Conservation (phyloP, 2,797 vertebrate genomes). For the Phataginus tricuspis region DNA sequence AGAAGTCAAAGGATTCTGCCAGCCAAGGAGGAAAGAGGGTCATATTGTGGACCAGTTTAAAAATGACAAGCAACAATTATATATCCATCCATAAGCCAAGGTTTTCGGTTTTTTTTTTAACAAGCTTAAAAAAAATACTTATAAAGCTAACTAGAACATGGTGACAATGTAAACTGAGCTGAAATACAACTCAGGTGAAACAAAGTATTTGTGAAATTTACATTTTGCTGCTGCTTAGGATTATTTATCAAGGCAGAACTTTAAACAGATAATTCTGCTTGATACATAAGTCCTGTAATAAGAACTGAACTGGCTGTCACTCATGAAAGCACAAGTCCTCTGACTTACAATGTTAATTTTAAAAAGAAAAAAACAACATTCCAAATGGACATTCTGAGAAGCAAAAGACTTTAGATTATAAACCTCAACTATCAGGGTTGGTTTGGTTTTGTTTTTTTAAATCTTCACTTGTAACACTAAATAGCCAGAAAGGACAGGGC, state of each 20-base stretch:
- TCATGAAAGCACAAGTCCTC: slow-evolving; percentile 21
- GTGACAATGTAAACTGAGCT: not conserved
- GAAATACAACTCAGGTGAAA: slow-evolving; percentile 43
- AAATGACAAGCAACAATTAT: not conserved
- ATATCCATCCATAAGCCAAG: not conserved
- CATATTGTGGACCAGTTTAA: not conserved
- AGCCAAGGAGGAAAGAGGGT: not conserved
- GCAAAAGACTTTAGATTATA: slow-evolving; percentile 12
- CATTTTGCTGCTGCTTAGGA: slow-evolving; percentile 45
- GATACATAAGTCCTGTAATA: slow-evolving; percentile 28
- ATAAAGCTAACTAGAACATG: not conserved
- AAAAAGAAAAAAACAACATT: not conserved
- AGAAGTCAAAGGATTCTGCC: not conserved
- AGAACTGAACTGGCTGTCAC: not conserved
- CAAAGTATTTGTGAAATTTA: not conserved
- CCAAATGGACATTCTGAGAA: not conserved
- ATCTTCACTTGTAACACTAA: not conserved
- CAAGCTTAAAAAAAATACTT: not conserved
- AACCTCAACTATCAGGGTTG: not conserved
- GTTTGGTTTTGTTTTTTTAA: slow-evolving; percentile 33
- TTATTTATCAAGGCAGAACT: not conserved
- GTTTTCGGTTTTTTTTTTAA: not conserved
- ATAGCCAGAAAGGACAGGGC: not conserved
- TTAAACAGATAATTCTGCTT: slow-evolving; percentile 13
- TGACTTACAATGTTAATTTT: not conserved